Conservation (phyloP, 2,888 invertebrate species). For the Papilio elwesi region DNA sequence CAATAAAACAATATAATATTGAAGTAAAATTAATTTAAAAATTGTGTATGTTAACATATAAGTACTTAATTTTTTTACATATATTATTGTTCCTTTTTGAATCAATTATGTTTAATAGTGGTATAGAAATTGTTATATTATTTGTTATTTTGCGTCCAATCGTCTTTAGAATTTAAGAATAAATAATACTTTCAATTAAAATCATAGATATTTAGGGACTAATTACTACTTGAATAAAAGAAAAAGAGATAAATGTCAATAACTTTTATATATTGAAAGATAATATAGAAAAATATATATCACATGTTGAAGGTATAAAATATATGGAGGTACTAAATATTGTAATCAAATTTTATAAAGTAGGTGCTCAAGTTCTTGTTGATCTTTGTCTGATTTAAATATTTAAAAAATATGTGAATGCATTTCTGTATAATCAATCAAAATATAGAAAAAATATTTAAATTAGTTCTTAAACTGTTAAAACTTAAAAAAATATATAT, state of each 20-base stretch:
- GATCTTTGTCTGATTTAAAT: background rate
- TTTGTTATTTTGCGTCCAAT: constrained; percentile 26
- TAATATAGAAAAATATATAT: constrained; percentile 14
- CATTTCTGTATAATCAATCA: no score
- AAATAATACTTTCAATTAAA: background rate
- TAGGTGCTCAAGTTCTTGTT: constrained; percentile 28
- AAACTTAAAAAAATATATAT: background rate
- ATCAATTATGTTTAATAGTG: constrained; percentile 29
- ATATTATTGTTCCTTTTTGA: constrained; percentile 32
- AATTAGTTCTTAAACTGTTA: background rate
- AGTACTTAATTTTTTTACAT: constrained; percentile 31
- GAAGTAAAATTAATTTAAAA: background rate
- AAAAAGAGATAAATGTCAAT: constrained; percentile 12
- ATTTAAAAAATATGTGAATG: background rate
- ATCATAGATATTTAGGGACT: constrained; percentile 12
- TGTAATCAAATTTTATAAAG: constrained; percentile 36
- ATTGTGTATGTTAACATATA: background rate
- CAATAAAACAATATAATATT: constrained; percentile 4
- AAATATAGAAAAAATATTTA: constrained; percentile 7
- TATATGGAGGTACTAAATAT: constrained; percentile 8
- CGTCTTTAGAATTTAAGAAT: constrained; percentile 23
- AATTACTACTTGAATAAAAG: constrained; percentile 6
- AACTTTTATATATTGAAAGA: constrained; percentile 6
- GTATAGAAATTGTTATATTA: constrained; percentile 27
- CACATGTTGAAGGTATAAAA: constrained; percentile 26